phyloP scores from a whole-genome alignment of 2,888 invertebrate species.

The Magallana nippona region DNA sequence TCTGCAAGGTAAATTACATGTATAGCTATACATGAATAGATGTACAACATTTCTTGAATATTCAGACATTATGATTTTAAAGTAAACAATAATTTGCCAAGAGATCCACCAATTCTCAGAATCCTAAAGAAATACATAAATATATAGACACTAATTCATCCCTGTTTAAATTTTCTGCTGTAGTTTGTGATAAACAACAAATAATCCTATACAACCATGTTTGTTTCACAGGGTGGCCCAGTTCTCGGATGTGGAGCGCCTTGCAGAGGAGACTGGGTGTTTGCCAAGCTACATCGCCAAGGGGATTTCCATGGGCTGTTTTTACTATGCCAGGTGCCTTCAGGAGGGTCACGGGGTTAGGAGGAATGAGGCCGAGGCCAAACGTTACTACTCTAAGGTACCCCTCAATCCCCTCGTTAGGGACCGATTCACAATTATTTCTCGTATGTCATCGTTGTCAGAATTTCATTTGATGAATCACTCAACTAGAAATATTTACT shows the following conservation, averaged over 20 bases:
- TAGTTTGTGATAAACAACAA: neutral
- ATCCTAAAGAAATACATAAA: neutral
- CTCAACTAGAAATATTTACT: neutral
- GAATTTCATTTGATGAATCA: neutral
- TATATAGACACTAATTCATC: neutral
- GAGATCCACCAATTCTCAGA: neutral
- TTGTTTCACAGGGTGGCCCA: constrained; percentile 70
- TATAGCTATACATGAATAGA: neutral
- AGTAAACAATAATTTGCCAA: too few relatives aligned
- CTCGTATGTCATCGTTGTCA: too few relatives aligned
- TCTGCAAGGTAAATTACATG: constrained; percentile 70
- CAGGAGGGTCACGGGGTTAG: constrained; percentile 74
- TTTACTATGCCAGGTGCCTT: constrained; percentile 78
- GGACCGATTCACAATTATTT: too few relatives aligned
- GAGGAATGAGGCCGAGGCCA: constrained; percentile 70
- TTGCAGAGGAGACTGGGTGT: constrained; percentile 77
- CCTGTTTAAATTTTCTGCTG: neutral
- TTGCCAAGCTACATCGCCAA: constrained; percentile 74
- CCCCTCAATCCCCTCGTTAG: too few relatives aligned
- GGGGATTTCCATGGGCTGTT: constrained; percentile 77
- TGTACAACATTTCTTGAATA: neutral
- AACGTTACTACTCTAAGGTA: constrained; percentile 77
- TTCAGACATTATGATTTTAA: too few relatives aligned
- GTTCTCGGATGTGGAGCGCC: constrained; percentile 68
- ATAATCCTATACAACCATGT: neutral